Conservation (phyloP, 2,888 invertebrate species). For the Dione juno region DNA sequence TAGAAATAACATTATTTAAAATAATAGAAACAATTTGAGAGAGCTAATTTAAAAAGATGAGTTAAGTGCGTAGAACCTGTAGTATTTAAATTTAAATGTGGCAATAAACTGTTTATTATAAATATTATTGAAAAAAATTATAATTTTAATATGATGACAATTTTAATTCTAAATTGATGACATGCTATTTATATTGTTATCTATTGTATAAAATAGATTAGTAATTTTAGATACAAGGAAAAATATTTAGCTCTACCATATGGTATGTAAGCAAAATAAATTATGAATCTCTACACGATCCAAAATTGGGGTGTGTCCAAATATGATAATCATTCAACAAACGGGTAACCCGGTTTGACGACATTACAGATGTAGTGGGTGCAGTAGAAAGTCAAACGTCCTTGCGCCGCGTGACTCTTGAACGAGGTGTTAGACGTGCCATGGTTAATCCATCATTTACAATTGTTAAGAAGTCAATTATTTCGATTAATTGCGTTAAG, state of each 20-base stretch:
- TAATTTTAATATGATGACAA: too few species aligned
- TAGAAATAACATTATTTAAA: too few species aligned
- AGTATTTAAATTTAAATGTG: too few species aligned
- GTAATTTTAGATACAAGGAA: not conserved
- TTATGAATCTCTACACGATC: constrained; percentile 28
- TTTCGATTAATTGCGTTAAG: constrained; percentile 5
- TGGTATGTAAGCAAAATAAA: not conserved
- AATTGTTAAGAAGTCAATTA: constrained; percentile 5
- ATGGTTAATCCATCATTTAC: constrained; percentile 30
- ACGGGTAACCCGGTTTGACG: constrained; percentile 72
- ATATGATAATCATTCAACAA: constrained; percentile 57
- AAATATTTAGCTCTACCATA: not conserved
- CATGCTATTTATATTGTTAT: too few species aligned
- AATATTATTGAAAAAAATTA: too few species aligned
- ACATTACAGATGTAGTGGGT: constrained; percentile 64
- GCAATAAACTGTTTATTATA: too few species aligned
- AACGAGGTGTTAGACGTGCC: constrained; percentile 29
- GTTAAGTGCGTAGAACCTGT: too few species aligned
- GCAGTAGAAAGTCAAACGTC: constrained; percentile 71
- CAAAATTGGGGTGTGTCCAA: constrained; percentile 53
- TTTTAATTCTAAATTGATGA: too few species aligned
- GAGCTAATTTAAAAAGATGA: too few species aligned
- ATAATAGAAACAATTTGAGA: too few species aligned
- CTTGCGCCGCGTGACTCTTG: constrained; percentile 56
- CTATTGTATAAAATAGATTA: too few species aligned